These are phyloP conservation scores for Apis laboriosa DNA, from an alignment of 1,140 invertebrate species.

Conservation along the genomic window DNA sequence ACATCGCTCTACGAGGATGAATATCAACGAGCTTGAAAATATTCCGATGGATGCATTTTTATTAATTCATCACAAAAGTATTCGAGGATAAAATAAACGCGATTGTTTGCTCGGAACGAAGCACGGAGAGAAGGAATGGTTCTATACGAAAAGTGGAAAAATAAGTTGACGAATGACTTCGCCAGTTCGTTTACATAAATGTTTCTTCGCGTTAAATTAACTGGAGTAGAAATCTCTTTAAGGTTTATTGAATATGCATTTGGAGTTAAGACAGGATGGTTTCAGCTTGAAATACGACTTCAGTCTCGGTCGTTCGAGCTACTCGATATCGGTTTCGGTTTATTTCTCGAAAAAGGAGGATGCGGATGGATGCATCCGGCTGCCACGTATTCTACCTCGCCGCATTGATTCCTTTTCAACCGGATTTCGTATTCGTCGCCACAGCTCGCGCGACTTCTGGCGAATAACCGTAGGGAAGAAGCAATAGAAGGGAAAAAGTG, in stretches of 20 bases:
- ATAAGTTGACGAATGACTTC: background rate
- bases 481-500: conserved; percentile 26
- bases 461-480: conserved; percentile 19
- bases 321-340: conserved; percentile 7
- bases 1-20: background rate
- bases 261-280: background rate
- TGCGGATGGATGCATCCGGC: conserved; percentile 41
- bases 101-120: background rate
- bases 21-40: background rate
- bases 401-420: conserved; percentile 47
- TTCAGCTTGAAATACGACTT: background rate
- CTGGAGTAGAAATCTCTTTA: background rate
- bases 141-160: too few species aligned
- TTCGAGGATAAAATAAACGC: background rate
- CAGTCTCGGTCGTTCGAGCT: background rate
- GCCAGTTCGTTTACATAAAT: background rate
- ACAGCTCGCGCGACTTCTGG: conserved; percentile 41
- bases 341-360: conserved; percentile 36
- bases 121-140: too few species aligned
- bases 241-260: background rate
- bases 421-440: conserved; percentile 51
- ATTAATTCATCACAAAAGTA: background rate
- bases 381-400: conserved; percentile 8
- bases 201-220: background rate
- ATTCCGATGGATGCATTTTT: background rate